phyloP scores from a whole-genome alignment of 2,888 invertebrate genomes.

The Theretra japonica region DNA sequence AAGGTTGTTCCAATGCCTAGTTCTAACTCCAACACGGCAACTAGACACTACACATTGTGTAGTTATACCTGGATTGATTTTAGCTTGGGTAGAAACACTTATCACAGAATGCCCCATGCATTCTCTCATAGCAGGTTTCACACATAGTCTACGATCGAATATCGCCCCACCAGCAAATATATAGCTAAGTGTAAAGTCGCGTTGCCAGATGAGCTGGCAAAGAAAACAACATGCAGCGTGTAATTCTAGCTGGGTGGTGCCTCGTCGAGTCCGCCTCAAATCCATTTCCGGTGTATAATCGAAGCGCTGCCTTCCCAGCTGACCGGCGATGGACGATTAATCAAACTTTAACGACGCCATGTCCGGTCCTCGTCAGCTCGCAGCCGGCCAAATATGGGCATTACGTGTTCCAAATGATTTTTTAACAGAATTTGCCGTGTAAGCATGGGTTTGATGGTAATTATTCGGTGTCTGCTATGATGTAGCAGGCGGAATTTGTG shows the following conservation, averaged over 20 bases:
- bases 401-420: background rate
- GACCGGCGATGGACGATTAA: constrained; percentile 39
- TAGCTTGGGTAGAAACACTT: too few relatives aligned
- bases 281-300: constrained; percentile 28
- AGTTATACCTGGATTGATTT: too few relatives aligned
- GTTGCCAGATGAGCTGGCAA: background rate
- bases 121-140: too few relatives aligned
- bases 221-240: constrained; percentile 12
- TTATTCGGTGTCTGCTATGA: background rate
- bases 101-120: too few relatives aligned
- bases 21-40: too few relatives aligned
- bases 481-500: too few relatives aligned
- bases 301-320: constrained; percentile 19
- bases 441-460: background rate
- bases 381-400: background rate
- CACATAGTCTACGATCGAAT: too few relatives aligned
- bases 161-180: too few relatives aligned
- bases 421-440: background rate
- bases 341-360: constrained; percentile 42
- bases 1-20: too few relatives aligned
- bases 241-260: background rate
- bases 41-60: too few relatives aligned
- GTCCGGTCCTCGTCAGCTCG: constrained; percentile 5
- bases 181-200: background rate
- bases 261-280: constrained; percentile 9